Conservation (phyloP, 2,113 vertebrate species). For the Clupea harengus region DNA sequence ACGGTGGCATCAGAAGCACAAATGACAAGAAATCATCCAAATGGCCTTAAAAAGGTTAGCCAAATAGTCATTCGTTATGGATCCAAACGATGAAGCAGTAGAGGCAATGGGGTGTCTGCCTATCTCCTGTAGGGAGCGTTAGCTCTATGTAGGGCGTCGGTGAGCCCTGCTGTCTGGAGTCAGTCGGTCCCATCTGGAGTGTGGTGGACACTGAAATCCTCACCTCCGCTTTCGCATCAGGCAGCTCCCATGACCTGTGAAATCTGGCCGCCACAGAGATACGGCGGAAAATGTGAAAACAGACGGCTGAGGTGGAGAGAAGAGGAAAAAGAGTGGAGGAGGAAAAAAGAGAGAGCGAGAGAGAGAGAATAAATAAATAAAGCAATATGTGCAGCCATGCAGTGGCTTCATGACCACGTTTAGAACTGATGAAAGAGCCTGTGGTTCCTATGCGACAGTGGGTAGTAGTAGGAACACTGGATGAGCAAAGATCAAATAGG, state of each 20-base stretch:
- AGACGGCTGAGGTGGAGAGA: conserved; percentile 1
- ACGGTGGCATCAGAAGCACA: not conserved
- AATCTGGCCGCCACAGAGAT: not conserved
- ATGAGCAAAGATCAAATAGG: not conserved
- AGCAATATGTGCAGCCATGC: conserved; percentile 6
- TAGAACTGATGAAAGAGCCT: not conserved
- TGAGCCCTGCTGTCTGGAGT: not conserved
- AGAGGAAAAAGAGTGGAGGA: not conserved
- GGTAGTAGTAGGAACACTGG: not conserved
- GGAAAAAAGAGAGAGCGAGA: conserved; percentile 17
- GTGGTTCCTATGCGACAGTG: not conserved
- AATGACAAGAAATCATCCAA: not conserved
- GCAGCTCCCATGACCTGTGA: not conserved
- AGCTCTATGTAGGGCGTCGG: not conserved
- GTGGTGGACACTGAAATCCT: not conserved
- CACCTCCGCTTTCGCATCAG: conserved; percentile 3
- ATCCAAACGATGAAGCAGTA: not conserved
- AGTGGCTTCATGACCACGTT: not conserved
- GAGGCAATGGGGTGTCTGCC: not conserved
- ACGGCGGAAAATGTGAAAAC: not conserved
- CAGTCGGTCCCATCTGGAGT: not conserved
- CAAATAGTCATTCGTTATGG: not conserved
- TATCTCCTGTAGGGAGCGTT: not conserved
- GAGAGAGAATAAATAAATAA: conserved; percentile 14
- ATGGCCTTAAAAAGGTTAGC: not conserved